Conservation (phyloP, 1,140 invertebrate species). For the Cyphomyrmex costatus region DNA sequence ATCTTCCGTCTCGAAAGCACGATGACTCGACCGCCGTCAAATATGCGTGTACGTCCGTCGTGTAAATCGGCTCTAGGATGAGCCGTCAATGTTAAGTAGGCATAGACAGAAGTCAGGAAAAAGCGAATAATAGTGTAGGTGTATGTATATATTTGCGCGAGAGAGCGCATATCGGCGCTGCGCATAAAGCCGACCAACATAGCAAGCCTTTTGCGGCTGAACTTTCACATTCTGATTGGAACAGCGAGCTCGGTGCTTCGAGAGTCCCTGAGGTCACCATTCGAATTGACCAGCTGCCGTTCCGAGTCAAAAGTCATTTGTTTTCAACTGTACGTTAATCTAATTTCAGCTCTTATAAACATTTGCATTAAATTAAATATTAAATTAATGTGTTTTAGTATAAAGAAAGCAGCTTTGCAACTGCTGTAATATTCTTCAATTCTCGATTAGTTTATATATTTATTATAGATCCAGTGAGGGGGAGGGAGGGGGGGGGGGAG, state of each 20-base stretch:
- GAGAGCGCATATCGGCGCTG: slow-evolving; percentile 22
- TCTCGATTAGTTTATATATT: too few relatives aligned
- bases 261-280: slow-evolving; percentile 49
- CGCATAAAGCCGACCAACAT: slow-evolving; percentile 61
- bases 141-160: slow-evolving; percentile 30
- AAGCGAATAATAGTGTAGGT: slow-evolving; percentile 20
- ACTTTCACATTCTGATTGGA: slow-evolving; percentile 85
- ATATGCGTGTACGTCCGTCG: slow-evolving; percentile 11
- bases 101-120: slow-evolving; percentile 13
- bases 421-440: too few relatives aligned
- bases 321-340: neutral
- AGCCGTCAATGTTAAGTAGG: slow-evolving; percentile 24
- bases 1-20: slow-evolving; percentile 15
- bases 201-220: slow-evolving; percentile 79
- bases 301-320: slow-evolving; percentile 33
- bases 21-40: slow-evolving; percentile 6
- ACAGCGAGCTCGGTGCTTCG: slow-evolving; percentile 43
- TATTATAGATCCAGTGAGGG: too few relatives aligned
- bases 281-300: slow-evolving; percentile 53
- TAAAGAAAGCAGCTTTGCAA: too few relatives aligned
- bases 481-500: too few relatives aligned
- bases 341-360: slow-evolving; percentile 4
- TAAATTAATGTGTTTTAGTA: neutral
- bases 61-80: slow-evolving; percentile 6
- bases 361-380: neutral